A percentile compares a stretch with the other conserved stretches of the same genome.
Conservation (phyloP, 2,888 invertebrate genomes). For the Melipona beecheii region DNA sequence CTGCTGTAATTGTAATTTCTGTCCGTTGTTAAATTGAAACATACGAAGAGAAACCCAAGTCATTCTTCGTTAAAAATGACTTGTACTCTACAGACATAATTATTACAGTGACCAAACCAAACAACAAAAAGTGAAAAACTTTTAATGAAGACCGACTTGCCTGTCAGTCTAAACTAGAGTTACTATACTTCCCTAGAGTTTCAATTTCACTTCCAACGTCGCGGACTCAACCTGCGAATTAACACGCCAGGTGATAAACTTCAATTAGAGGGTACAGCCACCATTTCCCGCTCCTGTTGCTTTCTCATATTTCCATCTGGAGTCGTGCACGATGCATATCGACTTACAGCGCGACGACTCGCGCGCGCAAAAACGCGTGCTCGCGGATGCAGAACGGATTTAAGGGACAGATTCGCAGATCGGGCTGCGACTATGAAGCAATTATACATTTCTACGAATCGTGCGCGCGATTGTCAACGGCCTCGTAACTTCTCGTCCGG, state of each 20-base stretch:
- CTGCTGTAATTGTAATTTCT: no score
- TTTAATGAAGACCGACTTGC: no score
- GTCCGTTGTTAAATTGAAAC: no score
- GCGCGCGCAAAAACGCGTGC: slow-evolving; percentile 55
- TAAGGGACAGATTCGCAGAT: slow-evolving; percentile 57
- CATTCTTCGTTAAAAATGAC: no score
- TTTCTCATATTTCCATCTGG: slow-evolving; percentile 20
- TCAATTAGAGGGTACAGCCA: slow-evolving; percentile 60
- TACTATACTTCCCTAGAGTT: no score
- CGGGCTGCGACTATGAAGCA: slow-evolving; percentile 74
- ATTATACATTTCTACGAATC: slow-evolving; percentile 79
- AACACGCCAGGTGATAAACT: slow-evolving; percentile 67
- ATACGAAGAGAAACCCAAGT: no score
- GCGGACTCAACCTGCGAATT: slow-evolving; percentile 28
- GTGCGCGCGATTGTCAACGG: slow-evolving; percentile 75
- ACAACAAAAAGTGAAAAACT: no score
- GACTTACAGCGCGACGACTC: slow-evolving; percentile 8
- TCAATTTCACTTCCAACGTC: not conserved
- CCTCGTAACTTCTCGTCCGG: slow-evolving; percentile 70
- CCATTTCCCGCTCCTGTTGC: slow-evolving; percentile 18
- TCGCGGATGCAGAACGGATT: slow-evolving; percentile 74
- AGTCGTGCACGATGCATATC: slow-evolving; percentile 42
- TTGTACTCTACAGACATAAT: no score
- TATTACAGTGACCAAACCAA: no score
- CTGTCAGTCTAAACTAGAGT: no score